Percentiles rank a stretch among this genome's conserved stretches.
Conservation (phyloP, 1,140 invertebrate species). For the Anastrepha ludens region DNA sequence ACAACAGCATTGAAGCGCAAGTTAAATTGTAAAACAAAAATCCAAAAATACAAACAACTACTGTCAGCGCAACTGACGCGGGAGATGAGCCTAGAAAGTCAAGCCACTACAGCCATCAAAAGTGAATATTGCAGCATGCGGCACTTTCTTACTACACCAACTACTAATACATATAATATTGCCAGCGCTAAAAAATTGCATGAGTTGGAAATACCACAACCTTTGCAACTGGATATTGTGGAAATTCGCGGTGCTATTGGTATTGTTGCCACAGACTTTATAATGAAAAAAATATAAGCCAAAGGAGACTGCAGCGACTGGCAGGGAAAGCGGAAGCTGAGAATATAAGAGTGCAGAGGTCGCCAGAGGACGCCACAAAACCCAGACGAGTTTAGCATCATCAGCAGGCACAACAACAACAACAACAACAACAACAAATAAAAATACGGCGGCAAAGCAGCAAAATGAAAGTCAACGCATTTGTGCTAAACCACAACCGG, state of each 20-base stretch:
- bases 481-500: not conserved
- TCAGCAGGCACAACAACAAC: conserved; percentile 43
- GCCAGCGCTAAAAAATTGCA: too few species aligned
- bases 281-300: not conserved
- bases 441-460: not conserved
- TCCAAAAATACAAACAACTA: not conserved
- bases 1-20: not conserved
- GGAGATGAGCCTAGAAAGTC: too few species aligned
- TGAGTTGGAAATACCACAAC: not conserved
- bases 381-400: not conserved
- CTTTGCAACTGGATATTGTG: not conserved
- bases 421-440: conserved; percentile 48
- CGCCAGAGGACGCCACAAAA: not conserved
- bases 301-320: not conserved
- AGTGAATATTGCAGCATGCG: too few species aligned
- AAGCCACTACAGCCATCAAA: too few species aligned
- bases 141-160: too few species aligned
- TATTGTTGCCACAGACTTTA: not conserved
- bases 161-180: too few species aligned
- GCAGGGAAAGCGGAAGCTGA: not conserved
- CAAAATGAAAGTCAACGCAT: not conserved
- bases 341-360: not conserved
- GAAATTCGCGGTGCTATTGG: not conserved
- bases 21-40: not conserved
- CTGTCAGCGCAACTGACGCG: too few species aligned